Conservation (phyloP, 2,113 vertebrate species). For the Protobothrops flavoviridis region DNA sequence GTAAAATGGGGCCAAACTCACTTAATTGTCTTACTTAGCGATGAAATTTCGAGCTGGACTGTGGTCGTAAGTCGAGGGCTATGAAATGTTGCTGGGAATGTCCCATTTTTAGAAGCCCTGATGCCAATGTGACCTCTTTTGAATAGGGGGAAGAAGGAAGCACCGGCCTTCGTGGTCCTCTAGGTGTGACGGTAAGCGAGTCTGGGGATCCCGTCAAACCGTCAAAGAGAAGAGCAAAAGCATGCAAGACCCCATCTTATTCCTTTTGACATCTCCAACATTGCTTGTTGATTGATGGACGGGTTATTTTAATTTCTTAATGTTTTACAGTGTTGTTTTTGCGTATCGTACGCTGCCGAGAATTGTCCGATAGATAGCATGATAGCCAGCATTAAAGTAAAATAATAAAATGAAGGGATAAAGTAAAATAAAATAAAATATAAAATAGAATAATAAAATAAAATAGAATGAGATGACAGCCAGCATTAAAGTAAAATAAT, state of each 20-base stretch:
- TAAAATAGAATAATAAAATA: too few species aligned
- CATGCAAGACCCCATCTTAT: background rate
- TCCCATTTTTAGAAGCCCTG: background rate
- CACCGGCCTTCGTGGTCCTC: conserved; percentile 68
- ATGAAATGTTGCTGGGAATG: background rate
- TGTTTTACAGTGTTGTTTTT: background rate
- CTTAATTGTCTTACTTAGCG: too few species aligned
- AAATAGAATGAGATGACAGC: too few species aligned
- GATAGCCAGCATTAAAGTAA: too few species aligned
- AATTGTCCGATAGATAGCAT: background rate
- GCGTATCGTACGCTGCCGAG: rapidly evolving
- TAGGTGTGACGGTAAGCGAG: conserved; percentile 74
- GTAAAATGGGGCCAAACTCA: background rate
- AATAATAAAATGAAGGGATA: too few species aligned
- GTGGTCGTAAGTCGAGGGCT: too few species aligned
- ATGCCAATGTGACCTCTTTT: background rate
- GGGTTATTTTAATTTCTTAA: background rate
- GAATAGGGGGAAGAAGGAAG: conserved; percentile 79
- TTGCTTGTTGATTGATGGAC: background rate
- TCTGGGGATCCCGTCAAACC: background rate
- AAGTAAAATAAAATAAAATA: too few species aligned
- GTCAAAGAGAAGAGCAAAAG: background rate
- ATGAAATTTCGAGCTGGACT: too few species aligned
- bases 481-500: too few species aligned
- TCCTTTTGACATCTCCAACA: background rate